Base-by-base conservation (phyloP, 2,797 vertebrate genomes). In the Mallotus villosus region DNA sequence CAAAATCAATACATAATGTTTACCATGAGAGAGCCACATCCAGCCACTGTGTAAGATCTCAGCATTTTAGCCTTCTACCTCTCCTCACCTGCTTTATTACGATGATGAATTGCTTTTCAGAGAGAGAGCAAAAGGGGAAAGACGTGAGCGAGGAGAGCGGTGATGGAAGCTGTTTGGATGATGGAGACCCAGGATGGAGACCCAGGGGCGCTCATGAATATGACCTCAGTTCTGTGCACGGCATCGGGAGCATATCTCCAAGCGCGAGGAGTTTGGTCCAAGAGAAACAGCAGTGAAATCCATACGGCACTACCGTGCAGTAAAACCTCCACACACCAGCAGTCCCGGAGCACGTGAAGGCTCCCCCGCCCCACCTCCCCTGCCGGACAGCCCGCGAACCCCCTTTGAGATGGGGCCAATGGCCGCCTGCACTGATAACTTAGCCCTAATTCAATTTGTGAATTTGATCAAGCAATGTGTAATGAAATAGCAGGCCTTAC, bases 381-480 rank as follows among this genome's bases (percentile, higher is more conserved):
- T 12, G 6, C 22, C 32, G 41, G 27, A 27, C 12, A 11, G 41
- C 64, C 57, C 68, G 0, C 4, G 25, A 70, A 73, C 78, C 70
- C 70, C 73, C 75, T 69, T 72, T 64, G 77, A 87, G 75, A 76
- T 79, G 75, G 76, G 88, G 88, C 79, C 74, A 76, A 85, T 78
- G 77, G 59, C 86, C 72, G 74, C 78, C 74, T 68, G 76, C 32
- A 72, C 77, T 82, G 84, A 88, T 83, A 87, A 85, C 81, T 72
- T 58, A 83, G 53, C 27, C 70, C 70, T 84, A 84, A 88, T 84
- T 88, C 68, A 82, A 89, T 90, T 88, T 84, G 5, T 77, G 78
- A 84, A 91, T 90, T 87, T 71, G 74, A 90, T 88, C 86, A 81
- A 71, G 74, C 76, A 59, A 34, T 55, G 61, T 75, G 81, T 82